Conservation (phyloP, 2,888 invertebrate genomes). For the Agonopterix subpropinquella region DNA sequence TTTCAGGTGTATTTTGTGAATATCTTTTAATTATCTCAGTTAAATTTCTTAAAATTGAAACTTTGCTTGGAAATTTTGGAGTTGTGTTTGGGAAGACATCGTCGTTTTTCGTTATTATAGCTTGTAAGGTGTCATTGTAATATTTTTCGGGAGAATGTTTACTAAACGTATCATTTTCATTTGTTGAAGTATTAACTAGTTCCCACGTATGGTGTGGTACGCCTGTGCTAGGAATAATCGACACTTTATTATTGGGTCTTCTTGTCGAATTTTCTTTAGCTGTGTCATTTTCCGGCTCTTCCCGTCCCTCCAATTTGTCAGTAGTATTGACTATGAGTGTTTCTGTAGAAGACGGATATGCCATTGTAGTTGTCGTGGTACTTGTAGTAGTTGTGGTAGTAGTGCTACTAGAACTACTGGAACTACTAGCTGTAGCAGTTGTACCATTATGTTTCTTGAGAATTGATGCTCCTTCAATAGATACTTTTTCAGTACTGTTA, state of each 20-base stretch:
- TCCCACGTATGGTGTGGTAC: conserved; percentile 73
- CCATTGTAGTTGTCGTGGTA: conserved; percentile 6
- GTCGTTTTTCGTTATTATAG: conserved; percentile 77
- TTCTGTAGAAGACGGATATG: conserved; percentile 14
- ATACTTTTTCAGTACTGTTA: conserved; percentile 54
- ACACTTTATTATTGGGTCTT: conserved; percentile 65
- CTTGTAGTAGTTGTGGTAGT: conserved; percentile 15
- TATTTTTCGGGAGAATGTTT: conserved; percentile 70
- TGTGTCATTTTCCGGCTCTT: conserved; percentile 19
- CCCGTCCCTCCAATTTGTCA: conserved; percentile 9
- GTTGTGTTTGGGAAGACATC: conserved; percentile 60
- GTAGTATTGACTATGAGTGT: conserved; percentile 16
- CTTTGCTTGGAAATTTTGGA: conserved; percentile 57
- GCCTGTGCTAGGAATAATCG: conserved; percentile 59
- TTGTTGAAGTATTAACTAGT: conserved; percentile 72
- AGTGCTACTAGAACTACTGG: conserved; percentile 13
- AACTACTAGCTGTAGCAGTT: conserved; percentile 15
- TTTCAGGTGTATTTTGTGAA: conserved; percentile 56
- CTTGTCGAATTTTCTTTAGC: conserved; percentile 51
- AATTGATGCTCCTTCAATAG: conserved; percentile 64
- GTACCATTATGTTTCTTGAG: conserved; percentile 49
- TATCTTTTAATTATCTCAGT: conserved; percentile 79
- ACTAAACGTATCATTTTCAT: conserved; percentile 48
- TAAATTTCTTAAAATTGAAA: conserved; percentile 74
- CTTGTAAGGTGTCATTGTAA: conserved; percentile 78